Percentiles rank a stretch among this genome's conserved stretches.
Conservation (phyloP, 1,140 invertebrate genomes). For the Drosophila ficusphila region DNA sequence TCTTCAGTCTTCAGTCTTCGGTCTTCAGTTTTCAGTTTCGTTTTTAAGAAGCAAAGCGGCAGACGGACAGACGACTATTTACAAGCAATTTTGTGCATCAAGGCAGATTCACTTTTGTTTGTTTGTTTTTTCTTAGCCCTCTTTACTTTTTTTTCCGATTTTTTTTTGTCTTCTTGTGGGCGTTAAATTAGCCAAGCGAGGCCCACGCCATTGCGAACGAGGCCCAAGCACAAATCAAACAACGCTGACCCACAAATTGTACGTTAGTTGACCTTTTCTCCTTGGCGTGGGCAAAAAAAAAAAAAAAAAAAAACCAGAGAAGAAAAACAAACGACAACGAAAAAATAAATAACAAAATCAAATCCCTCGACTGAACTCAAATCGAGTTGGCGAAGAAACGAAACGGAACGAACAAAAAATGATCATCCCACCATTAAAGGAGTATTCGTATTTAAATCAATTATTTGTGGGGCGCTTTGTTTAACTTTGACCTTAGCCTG, state of each 20-base stretch:
- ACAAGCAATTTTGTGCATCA: slow-evolving; percentile 74
- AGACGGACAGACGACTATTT: slow-evolving; percentile 61
- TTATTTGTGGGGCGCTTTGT: slow-evolving; percentile 78
- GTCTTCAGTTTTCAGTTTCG: slow-evolving; percentile 58
- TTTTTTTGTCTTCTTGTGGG: slow-evolving; percentile 54
- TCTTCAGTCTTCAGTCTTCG: slow-evolving; percentile 9
- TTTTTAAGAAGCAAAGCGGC: slow-evolving; percentile 64
- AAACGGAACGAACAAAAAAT: slow-evolving; percentile 26
- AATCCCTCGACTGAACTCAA: slow-evolving; percentile 10
- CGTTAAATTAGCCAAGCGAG: slow-evolving; percentile 73
- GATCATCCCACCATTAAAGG: slow-evolving; percentile 60
- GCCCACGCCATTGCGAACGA: slow-evolving; percentile 64
- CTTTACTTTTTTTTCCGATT: slow-evolving; percentile 17
- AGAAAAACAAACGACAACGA: slow-evolving; percentile 5
- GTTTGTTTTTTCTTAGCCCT: slow-evolving; percentile 44
- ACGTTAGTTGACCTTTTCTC: slow-evolving; percentile 77
- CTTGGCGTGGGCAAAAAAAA: slow-evolving; percentile 46
- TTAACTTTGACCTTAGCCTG: slow-evolving; percentile 80
- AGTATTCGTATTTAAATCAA: slow-evolving; percentile 80
- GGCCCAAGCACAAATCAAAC: slow-evolving; percentile 76
- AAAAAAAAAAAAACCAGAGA: not conserved
- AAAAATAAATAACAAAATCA: slow-evolving; percentile 32
- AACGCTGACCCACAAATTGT: slow-evolving; percentile 82
- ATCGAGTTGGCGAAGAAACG: slow-evolving; percentile 15
- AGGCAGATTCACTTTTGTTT: slow-evolving; percentile 81